phyloP scores from a whole-genome alignment of 2,888 invertebrate genomes.

The Rhabditoides inermis region DNA sequence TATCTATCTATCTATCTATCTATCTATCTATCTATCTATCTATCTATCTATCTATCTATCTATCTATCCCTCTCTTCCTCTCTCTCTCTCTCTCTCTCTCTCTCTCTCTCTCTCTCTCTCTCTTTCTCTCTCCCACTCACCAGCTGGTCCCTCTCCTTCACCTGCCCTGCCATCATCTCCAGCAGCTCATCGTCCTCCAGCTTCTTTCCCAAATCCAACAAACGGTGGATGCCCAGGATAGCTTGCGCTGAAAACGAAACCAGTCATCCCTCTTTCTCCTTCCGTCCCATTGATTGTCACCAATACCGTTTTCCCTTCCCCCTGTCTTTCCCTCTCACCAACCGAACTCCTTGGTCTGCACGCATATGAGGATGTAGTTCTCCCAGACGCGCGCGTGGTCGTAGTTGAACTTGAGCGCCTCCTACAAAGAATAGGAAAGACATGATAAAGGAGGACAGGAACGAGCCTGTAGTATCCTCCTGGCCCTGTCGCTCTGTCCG shows the following conservation, averaged over 20 bases:
- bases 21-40: no score
- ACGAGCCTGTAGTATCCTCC: constrained; percentile 33
- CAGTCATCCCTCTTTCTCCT: not conserved
- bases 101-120: no score
- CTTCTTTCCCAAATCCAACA: constrained; percentile 66
- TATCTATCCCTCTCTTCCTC: no score
- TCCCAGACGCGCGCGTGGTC: constrained; percentile 90
- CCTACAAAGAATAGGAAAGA: constrained; percentile 57
- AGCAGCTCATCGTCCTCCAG: constrained; percentile 25
- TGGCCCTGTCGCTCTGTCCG: constrained; percentile 66
- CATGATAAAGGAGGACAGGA: no score
- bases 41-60: no score
- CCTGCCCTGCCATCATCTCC: constrained; percentile 15
- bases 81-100: no score
- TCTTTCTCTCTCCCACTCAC: not conserved
- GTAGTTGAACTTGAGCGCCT: constrained; percentile 81
- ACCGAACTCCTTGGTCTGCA: constrained; percentile 73
- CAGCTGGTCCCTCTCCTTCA: constrained; percentile 7
- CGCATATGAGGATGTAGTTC: constrained; percentile 77
- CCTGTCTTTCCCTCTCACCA: no score
- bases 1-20: no score
- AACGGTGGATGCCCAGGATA: constrained; percentile 72
- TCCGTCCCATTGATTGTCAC: no score
- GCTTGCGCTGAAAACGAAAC: constrained; percentile 61
- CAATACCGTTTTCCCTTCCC: no score